phyloP scores from a whole-genome alignment of 2,888 invertebrate species.

The Plagodis pulveraria region DNA sequence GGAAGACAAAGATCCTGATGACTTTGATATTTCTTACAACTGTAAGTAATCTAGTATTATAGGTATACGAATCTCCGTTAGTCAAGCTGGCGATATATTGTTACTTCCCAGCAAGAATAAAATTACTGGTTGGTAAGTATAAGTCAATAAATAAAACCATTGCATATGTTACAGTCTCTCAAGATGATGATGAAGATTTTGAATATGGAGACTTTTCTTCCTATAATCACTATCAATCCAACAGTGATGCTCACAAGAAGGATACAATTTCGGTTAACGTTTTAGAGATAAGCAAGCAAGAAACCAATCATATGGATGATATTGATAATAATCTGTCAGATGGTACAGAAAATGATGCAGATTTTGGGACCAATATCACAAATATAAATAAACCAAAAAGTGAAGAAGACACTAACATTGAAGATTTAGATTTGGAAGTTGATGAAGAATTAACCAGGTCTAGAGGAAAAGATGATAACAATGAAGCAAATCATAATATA shows the following conservation, averaged over 20 bases:
- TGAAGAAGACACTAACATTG: conserved; percentile 60
- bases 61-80: no score
- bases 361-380: conserved; percentile 34
- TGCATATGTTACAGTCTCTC: conserved; percentile 64
- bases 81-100: no score
- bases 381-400: conserved; percentile 46
- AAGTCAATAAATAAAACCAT: not conserved
- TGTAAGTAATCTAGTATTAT: conserved; percentile 61
- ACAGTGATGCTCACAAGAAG: conserved; percentile 25
- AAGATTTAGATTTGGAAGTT: conserved; percentile 68
- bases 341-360: conserved; percentile 18
- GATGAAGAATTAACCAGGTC: conserved; percentile 48
- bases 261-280: conserved; percentile 17
- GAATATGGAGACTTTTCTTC: conserved; percentile 66
- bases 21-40: conserved; percentile 75
- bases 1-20: conserved; percentile 85
- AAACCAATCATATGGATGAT: conserved; percentile 36
- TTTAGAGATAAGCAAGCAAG: conserved; percentile 15
- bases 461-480: conserved; percentile 38
- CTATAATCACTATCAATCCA: conserved; percentile 56
- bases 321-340: conserved; percentile 30
- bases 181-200: conserved; percentile 70
- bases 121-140: no score
- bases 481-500: conserved; percentile 35
- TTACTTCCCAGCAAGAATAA: no score